Evolutionary conservation across 2,113 vertebrate species (phyloP).

Genomic region (Etheostoma cragini): DNA sequence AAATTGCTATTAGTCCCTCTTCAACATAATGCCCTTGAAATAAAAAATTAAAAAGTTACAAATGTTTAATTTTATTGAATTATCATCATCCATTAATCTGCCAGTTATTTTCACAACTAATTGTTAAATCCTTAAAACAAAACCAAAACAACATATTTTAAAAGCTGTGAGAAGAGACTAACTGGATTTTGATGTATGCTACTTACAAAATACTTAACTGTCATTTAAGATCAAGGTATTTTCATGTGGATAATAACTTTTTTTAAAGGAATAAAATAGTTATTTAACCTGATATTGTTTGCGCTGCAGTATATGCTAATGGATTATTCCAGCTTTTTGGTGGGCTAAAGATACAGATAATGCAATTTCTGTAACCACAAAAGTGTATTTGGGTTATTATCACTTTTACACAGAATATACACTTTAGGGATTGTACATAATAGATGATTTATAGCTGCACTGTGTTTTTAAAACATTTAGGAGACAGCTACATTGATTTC

Average conservation of each 20-base stretch:
- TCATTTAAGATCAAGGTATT: not conserved
- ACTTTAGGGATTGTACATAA: slow-evolving; percentile 24
- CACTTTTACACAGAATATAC: not conserved
- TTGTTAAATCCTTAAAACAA: not conserved
- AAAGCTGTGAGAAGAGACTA: not conserved
- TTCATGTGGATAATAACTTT: not conserved
- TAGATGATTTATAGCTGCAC: slow-evolving; percentile 17
- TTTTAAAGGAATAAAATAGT: not conserved
- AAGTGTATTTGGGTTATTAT: slow-evolving; percentile 19
- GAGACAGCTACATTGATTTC: slow-evolving; percentile 4
- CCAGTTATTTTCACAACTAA: not conserved
- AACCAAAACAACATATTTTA: slow-evolving; percentile 11
- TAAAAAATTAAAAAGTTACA: not conserved
- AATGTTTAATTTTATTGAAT: not conserved
- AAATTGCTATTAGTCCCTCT: not conserved
- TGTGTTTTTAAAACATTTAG: slow-evolving; percentile 25
- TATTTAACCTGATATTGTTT: not conserved
- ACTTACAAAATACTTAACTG: not conserved
- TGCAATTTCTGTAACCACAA: slow-evolving; percentile 1
- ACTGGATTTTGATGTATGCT: not conserved
- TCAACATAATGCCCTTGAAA: not conserved
- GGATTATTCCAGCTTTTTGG: not conserved
- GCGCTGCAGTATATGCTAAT: not conserved
- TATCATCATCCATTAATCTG: not conserved
- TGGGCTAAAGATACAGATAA: not conserved